Evolutionary conservation across 2,113 vertebrate species (phyloP).

Genomic region (Oryzias javanicus): DNA sequence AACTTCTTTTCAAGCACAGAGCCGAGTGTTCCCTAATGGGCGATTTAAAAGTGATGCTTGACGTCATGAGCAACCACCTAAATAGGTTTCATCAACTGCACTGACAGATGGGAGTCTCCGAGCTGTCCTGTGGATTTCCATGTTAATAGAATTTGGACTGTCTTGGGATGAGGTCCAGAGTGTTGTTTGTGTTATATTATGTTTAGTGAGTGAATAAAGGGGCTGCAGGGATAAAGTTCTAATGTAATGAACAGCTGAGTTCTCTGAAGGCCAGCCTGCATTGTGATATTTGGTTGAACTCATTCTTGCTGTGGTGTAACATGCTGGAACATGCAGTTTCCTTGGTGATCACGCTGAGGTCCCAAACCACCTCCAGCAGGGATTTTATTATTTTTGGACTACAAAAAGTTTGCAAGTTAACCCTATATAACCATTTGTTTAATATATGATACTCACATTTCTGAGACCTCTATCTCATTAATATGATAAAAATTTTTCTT

Average conservation of each 20-base stretch:
- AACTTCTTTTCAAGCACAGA: conserved; percentile 50
- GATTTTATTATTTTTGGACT: conserved; percentile 20
- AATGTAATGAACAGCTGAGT: conserved; percentile 68
- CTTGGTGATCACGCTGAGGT: conserved; percentile 54
- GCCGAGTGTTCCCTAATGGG: conserved; percentile 49
- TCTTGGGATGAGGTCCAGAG: background rate
- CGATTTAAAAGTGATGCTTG: conserved; percentile 36
- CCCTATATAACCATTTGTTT: too few relatives aligned
- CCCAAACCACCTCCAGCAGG: conserved; percentile 42
- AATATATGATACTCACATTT: too few relatives aligned
- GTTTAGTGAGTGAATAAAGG: conserved; percentile 21
- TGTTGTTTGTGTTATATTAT: conserved; percentile 33
- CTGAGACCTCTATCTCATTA: too few relatives aligned
- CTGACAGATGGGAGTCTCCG: conserved; percentile 42
- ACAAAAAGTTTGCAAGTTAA: background rate
- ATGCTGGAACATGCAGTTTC: conserved; percentile 62
- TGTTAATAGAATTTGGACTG: conserved; percentile 18
- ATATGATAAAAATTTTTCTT: too few relatives aligned
- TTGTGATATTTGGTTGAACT: conserved; percentile 48
- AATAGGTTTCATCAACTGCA: conserved; percentile 45
- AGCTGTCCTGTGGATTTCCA: conserved; percentile 9
- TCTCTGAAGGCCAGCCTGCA: conserved; percentile 23
- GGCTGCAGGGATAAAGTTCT: conserved; percentile 11
- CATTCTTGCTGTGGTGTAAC: conserved; percentile 38
- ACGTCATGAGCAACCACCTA: conserved; percentile 26